These are phyloP conservation scores for Poecile montanus DNA, from an alignment of 2,797 vertebrate genomes.

Conservation along the genomic window DNA sequence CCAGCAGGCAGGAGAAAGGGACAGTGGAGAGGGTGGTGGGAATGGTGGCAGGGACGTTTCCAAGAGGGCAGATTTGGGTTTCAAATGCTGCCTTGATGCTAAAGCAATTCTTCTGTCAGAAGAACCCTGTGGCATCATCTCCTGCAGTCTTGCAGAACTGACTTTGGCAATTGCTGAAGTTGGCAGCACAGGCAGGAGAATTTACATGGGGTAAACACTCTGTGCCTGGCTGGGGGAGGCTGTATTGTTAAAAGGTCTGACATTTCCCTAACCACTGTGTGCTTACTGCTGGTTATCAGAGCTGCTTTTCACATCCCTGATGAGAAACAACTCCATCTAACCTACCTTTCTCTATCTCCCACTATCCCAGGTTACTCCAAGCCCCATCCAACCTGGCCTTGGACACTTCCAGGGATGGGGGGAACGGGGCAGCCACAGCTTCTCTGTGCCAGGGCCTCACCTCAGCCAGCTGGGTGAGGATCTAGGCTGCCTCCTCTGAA, in stretches of 20 bases:
- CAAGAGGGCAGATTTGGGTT: background rate
- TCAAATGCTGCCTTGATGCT: background rate
- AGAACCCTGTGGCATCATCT: background rate
- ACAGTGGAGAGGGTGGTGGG: background rate
- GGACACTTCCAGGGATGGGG: background rate
- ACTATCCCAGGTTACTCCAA: background rate
- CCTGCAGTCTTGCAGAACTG: background rate
- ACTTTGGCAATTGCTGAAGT: background rate
- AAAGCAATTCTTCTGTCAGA: background rate
- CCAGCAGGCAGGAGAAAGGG: background rate
- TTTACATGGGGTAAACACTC: background rate
- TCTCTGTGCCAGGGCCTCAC: background rate
- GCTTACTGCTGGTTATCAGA: background rate
- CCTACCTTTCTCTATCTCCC: background rate
- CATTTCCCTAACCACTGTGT: background rate
- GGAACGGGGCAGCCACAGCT: background rate
- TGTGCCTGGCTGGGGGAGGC: background rate
- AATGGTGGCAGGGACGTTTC: background rate
- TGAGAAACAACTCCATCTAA: background rate
- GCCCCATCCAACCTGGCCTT: fast-evolving
- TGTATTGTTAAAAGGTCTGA: background rate
- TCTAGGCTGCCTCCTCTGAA: background rate
- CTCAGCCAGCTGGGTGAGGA: background rate
- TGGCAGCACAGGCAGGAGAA: background rate
- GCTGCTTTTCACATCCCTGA: background rate